phyloP scores from a whole-genome alignment of 2,113 vertebrate genomes.

The Campylomormyrus tamandua region DNA sequence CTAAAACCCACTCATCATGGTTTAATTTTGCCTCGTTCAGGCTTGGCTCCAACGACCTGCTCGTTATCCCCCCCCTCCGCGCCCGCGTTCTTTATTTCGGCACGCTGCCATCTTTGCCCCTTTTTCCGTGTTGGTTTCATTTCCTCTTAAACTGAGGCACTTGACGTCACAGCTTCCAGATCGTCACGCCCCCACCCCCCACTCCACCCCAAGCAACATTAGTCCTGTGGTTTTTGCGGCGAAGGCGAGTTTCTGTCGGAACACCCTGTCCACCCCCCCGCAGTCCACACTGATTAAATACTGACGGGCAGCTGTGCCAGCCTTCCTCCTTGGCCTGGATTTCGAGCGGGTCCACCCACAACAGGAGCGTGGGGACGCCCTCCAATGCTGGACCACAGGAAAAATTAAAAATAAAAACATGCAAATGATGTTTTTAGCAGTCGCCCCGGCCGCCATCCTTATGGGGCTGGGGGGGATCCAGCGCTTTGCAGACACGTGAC shows the following conservation, averaged over 20 bases:
- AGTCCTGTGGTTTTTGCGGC: background rate
- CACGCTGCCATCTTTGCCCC: background rate
- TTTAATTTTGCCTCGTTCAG: background rate
- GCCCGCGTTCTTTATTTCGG: background rate
- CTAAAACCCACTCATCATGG: background rate
- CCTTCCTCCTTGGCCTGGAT: background rate
- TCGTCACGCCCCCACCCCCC: background rate
- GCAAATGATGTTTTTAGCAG: background rate
- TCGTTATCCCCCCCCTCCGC: background rate
- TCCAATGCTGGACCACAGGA: background rate
- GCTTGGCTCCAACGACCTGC: background rate
- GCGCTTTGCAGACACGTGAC: background rate
- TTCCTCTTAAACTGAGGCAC: too few species aligned
- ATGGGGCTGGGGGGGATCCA: too few species aligned
- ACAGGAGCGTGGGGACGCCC: background rate
- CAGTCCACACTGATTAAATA: background rate
- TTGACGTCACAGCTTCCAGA: background rate
- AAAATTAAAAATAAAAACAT: background rate
- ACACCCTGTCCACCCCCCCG: background rate
- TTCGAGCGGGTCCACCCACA: background rate
- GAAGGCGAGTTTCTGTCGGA: background rate
- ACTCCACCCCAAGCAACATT: background rate
- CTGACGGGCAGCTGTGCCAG: background rate
- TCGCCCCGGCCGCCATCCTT: background rate
- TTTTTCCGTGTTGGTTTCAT: background rate